These are phyloP conservation scores for Zaprionus ghesquierei DNA, from an alignment of 1,140 invertebrate species.

Conservation along the genomic window DNA sequence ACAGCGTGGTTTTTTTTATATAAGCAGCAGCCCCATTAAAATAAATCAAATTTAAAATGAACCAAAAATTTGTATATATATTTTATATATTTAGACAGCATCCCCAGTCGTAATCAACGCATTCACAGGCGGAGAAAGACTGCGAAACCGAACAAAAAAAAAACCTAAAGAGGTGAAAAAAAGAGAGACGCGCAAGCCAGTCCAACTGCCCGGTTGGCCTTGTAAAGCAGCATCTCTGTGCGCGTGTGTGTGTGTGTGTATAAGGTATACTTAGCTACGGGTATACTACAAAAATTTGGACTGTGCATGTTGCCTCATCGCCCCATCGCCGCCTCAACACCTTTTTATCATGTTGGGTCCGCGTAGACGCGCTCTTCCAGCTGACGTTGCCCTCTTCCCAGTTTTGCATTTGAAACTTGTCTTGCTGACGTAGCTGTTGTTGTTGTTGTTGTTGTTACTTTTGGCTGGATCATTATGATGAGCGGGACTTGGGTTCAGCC, in stretches of 20 bases:
- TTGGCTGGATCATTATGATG: constrained; percentile 6
- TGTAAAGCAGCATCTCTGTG: constrained; percentile 39
- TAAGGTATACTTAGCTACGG: constrained; percentile 18
- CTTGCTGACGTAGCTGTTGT: constrained; percentile 35
- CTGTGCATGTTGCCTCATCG: constrained; percentile 69
- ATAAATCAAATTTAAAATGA: constrained; percentile 69
- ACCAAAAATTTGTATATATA: constrained; percentile 23
- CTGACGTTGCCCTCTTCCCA: constrained; percentile 36
- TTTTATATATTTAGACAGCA: constrained; percentile 35
- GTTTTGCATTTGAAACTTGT: constrained; percentile 59
- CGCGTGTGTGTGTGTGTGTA: not conserved
- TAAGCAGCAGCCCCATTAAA: constrained; percentile 51
- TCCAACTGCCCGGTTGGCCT: constrained; percentile 61
- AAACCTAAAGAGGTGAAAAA: not conserved
- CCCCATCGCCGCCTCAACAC: constrained; percentile 49
- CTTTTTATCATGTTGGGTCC: constrained; percentile 55
- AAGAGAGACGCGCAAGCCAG: constrained; percentile 14
- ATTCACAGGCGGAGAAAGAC: constrained; percentile 8
- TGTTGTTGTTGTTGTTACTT: constrained; percentile 15
- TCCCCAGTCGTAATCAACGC: not conserved
- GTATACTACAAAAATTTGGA: constrained; percentile 55
- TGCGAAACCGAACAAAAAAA: not conserved
- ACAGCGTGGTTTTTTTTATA: constrained; percentile 52
- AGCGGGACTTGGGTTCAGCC: not conserved
- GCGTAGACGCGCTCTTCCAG: too few species aligned